Conservation (phyloP, 2,113 vertebrate genomes). For the Scolopax mira region DNA sequence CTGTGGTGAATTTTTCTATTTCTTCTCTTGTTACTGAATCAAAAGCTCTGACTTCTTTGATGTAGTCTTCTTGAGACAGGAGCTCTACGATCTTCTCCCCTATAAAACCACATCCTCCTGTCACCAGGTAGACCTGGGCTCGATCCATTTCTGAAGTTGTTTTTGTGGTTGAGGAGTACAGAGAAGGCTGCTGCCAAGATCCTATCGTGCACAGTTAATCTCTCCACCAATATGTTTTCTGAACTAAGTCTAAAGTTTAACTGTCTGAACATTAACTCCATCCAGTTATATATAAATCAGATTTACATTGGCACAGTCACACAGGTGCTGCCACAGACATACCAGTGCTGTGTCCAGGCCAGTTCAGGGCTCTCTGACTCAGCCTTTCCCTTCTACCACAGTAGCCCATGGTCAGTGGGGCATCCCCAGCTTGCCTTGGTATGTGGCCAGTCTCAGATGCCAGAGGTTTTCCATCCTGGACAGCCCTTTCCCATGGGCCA, state of each 20-base stretch:
- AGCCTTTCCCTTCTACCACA: not conserved
- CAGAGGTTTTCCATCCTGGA: not conserved
- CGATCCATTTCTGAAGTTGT: not conserved
- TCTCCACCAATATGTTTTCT: not conserved
- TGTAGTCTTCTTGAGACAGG: constrained; percentile 37
- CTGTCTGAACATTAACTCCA: not conserved
- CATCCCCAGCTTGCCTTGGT: not conserved
- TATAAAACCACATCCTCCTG: constrained; percentile 56
- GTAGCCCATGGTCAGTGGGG: not conserved
- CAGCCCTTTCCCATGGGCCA: not conserved
- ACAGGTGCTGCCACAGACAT: not conserved
- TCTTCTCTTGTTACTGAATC: constrained; percentile 28
- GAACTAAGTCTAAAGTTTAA: constrained; percentile 2
- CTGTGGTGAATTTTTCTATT: constrained; percentile 13
- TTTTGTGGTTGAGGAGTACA: not conserved
- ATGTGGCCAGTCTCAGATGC: not conserved
- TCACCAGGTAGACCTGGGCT: constrained; percentile 44
- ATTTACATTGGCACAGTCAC: not conserved
- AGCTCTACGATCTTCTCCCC: constrained; percentile 31
- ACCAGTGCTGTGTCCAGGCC: accelerated
- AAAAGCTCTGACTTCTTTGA: constrained; percentile 55
- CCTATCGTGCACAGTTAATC: not conserved
- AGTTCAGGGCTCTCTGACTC: not conserved
- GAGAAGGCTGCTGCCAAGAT: not conserved
- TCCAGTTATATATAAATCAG: not conserved